These are phyloP conservation scores for Rhynchotus rufescens DNA, from an alignment of 2,797 vertebrate species.

Conservation along the genomic window DNA sequence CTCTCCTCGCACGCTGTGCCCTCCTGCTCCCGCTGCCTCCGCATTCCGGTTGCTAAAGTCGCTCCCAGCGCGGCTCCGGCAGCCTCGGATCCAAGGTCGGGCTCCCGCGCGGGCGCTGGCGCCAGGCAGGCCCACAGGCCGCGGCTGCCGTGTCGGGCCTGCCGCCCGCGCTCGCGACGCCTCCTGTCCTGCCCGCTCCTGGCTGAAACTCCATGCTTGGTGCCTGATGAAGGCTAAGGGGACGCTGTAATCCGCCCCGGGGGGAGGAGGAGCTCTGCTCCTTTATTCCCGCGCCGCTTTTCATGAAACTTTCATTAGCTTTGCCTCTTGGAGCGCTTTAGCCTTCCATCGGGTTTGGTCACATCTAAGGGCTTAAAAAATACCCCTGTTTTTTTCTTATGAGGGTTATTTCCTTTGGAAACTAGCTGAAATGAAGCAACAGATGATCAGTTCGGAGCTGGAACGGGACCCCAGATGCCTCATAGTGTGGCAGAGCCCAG, in stretches of 20 bases:
- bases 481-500: not conserved
- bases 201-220: not conserved
- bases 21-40: not conserved
- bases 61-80: not conserved
- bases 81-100: not conserved
- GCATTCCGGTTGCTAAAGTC: not conserved
- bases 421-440: not conserved
- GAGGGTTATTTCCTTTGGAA: not conserved
- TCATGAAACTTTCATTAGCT: not conserved
- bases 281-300: not conserved
- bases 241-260: not conserved
- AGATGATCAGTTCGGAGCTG: not conserved
- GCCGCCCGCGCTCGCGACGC: rapidly evolving
- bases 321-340: not conserved
- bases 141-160: too few species aligned
- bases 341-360: not conserved
- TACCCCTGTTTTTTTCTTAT: not conserved
- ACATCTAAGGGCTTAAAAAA: not conserved
- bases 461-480: not conserved
- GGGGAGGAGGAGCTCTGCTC: not conserved
- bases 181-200: not conserved
- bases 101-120: too few species aligned
- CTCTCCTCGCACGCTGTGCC: too few species aligned
- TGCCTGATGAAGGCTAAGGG: not conserved
- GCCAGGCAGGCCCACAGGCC: not conserved